phyloP scores from a whole-genome alignment of 2,888 invertebrate species.

The Capitulum mitella region DNA sequence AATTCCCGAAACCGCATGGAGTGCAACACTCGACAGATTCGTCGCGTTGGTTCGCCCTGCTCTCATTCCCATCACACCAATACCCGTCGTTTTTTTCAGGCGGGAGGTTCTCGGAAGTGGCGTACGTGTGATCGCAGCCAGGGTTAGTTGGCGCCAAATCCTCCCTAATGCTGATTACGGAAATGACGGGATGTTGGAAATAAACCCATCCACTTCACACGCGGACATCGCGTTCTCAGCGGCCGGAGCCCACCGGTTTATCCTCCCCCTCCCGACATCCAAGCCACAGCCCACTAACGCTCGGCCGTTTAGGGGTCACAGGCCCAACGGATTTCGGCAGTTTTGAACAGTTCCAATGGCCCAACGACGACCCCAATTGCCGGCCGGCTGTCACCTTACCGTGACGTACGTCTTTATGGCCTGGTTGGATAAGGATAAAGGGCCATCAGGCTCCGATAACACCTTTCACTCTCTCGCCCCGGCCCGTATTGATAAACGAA shows the following conservation, averaged over 20 bases:
- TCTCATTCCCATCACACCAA: too few species aligned
- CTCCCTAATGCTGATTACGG: too few species aligned
- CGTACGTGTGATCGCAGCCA: too few species aligned
- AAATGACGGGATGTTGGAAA: neutral
- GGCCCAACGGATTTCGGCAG: neutral
- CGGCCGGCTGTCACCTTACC: neutral
- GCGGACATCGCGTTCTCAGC: too few species aligned
- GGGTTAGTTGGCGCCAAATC: too few species aligned
- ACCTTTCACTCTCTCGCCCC: neutral
- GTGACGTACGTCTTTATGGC: constrained; percentile 21
- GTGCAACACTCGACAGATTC: too few species aligned
- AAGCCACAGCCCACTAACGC: neutral
- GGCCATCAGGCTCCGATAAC: neutral
- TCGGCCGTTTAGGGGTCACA: neutral
- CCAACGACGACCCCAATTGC: neutral
- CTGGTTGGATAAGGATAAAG: neutral
- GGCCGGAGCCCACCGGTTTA: neutral
- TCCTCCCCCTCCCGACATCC: neutral
- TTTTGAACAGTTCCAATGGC: neutral
- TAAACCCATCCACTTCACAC: neutral
- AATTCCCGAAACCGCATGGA: too few species aligned
- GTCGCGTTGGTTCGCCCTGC: too few species aligned
- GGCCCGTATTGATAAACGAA: too few species aligned
- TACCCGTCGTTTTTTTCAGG: too few species aligned
- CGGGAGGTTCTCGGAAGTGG: too few species aligned